phyloP scores from a whole-genome alignment of 2,888 invertebrate genomes.

The Thalpophila matura region DNA sequence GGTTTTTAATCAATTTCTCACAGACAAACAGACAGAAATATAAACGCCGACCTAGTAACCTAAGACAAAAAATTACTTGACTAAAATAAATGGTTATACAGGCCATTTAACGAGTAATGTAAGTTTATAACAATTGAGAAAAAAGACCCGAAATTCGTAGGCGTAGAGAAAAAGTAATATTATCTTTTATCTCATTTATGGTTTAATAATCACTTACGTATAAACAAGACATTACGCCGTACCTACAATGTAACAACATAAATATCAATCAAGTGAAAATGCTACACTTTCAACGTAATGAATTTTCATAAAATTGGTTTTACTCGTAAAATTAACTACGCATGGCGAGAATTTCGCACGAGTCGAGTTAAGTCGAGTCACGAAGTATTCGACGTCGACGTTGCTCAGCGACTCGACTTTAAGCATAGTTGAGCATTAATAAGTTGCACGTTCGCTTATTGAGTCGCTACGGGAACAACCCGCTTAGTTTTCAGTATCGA shows the following conservation, averaged over 20 bases:
- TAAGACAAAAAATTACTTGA: too few species aligned
- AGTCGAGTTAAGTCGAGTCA: constrained; percentile 12
- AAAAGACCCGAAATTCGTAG: background rate
- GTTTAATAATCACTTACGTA: background rate
- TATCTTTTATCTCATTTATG: background rate
- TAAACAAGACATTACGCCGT: constrained; percentile 2
- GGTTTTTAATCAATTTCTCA: background rate
- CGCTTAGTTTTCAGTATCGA: constrained; percentile 52
- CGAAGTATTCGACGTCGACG: constrained; percentile 43
- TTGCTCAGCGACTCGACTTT: constrained; percentile 39
- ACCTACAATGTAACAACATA: constrained; percentile 18
- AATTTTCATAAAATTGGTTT: constrained; percentile 30
- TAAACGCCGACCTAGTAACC: too few species aligned
- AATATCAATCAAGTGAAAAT: constrained; percentile 38
- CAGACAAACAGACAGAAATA: background rate
- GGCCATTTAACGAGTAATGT: too few species aligned
- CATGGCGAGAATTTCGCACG: constrained; percentile 17
- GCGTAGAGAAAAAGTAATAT: background rate
- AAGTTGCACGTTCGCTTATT: constrained; percentile 49
- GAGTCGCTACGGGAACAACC: constrained; percentile 35
- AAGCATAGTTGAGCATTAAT: constrained; percentile 47
- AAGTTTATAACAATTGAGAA: background rate
- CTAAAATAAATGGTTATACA: too few species aligned
- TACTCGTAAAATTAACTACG: constrained; percentile 31
- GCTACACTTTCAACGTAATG: constrained; percentile 18